Evolutionary conservation across 2,888 invertebrate genomes (phyloP), one percentile per base, ranked within the genome.

Genomic region (Emmelina monodactyla): DNA sequence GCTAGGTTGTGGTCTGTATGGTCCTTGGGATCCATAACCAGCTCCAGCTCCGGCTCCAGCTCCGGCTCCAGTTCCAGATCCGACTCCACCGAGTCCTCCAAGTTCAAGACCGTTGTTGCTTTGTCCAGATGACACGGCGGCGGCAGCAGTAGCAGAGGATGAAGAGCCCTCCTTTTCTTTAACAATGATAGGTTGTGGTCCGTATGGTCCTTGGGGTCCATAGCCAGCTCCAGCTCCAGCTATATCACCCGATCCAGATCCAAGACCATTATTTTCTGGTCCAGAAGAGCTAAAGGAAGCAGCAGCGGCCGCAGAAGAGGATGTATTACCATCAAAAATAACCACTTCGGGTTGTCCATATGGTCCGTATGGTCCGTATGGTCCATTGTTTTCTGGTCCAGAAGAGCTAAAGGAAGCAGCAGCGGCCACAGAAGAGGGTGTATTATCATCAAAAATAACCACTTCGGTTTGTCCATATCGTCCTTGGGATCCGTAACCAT

Each of bases 291-390:
- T n/a, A 4, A 4, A 11, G 10, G 7, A 11, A 19, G 31, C 15
- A 19, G 33, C 34, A n/a, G 32, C 36, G 25, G 32, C 33, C 3
- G 33, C 38, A 16, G 33, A 35, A 11, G 28, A 12, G 11, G 16
- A 30, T 1, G 30, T n/a, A 28, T 5, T n/a, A 28, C 10, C 28
- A n/a, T 5, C 19, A 19, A 9, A 19, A 5, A n/a, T n/a, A n/a
- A 5, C 19, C 9, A 9, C 5, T 19, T 4, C 42, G 13, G 28
- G 7, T 37, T 22, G 33, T 22, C 39, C 34, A 2, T 38, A 22
- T 36, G 37, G 31, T 28, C 37, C 32, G 16, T 16, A 25, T 30
- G 34, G 32, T 34, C 38, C 44, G 14, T 28, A 30, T 22, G 14
- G 28, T 11, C 7, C 7, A 19, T 5, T 9, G 19, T 28, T 28